Conservation (phyloP, 2,113 vertebrate genomes). For the Poeciliopsis occidentalis region DNA sequence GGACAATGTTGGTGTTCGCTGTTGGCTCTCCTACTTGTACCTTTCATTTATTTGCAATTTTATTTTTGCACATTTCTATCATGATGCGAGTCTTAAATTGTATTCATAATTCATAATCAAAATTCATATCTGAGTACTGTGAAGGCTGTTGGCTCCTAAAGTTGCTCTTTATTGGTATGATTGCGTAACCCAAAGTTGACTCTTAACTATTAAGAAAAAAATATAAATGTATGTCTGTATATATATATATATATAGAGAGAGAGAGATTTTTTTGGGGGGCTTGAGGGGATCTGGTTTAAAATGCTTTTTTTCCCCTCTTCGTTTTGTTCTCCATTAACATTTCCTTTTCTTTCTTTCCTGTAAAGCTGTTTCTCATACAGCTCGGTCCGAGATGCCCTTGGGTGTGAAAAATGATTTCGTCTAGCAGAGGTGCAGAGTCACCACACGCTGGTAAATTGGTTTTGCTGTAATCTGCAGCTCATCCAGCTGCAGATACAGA, state of each 20-base stretch:
- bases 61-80: too few species aligned
- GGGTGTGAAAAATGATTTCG: constrained; percentile 46
- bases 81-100: too few species aligned
- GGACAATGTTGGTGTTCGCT: too few species aligned
- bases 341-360: constrained; percentile 18
- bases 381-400: constrained; percentile 39
- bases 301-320: background rate
- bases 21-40: too few species aligned
- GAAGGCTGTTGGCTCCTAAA: background rate
- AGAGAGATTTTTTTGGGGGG: too few species aligned
- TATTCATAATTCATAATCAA: too few species aligned
- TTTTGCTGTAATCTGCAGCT: constrained; percentile 24
- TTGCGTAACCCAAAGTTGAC: background rate
- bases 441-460: constrained; percentile 3
- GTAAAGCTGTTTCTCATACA: constrained; percentile 10
- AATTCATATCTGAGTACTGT: background rate
- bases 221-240: too few species aligned
- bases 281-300: background rate
- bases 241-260: too few species aligned
- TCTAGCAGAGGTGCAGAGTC: constrained; percentile 40
- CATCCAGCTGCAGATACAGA: constrained; percentile 38
- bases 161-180: background rate
- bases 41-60: too few species aligned
- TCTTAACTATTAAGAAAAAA: background rate
- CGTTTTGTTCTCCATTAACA: background rate